Base-by-base conservation (phyloP, 2,113 vertebrate species). In the Romanogobio albipinnatus region DNA sequence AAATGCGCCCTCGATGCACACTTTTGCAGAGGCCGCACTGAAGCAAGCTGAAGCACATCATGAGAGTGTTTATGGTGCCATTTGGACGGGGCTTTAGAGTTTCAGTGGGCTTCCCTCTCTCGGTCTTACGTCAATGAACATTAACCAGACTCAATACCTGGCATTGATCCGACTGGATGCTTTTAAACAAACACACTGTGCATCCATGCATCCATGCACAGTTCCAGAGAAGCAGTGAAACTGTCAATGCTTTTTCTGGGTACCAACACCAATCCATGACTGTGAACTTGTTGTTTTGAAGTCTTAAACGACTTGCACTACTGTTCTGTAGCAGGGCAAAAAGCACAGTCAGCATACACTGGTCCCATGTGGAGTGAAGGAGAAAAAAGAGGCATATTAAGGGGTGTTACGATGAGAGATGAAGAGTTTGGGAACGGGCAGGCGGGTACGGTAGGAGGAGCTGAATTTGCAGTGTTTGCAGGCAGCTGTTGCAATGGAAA, bases 91-190 rank as follows among this genome's bases (percentile, higher is more conserved):
- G 39, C 39, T 39, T 39, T 39, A 70, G 47, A 33, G 26, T 36
- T 29, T 53, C 62, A 15, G 11, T 39, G 10, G 78, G 15, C 11
- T 81, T 70, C 45, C 10, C 5, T 49, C 39, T 74, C 33, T 29
- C 62, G 8, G 47, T 26, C 45, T 33, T 29, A 71, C 45, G 19
- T 58, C 81, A 26, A 33, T 47, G 49, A 49, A 39, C 58, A 39
- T 17, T 49, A 51, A 51, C 70, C 45, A 84, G 74, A 9, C 59
- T 53, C 83, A 73, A 76, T 76, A 66, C 19, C 56, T 66, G 22
- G 43, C 17, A 84, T 84, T 76, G 82, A 76, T 76, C 39, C 3
- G 5, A 73, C 39, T 62, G 47, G 82, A 49, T 75, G 29, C 39
- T 74, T 84, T 51, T 43, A 77, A 14, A 77, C 61, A 84, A 59